Evolutionary conservation across 2,888 invertebrate genomes (phyloP), one percentile per base, ranked within the genome.

Genomic region (Fabriciana adippe): DNA sequence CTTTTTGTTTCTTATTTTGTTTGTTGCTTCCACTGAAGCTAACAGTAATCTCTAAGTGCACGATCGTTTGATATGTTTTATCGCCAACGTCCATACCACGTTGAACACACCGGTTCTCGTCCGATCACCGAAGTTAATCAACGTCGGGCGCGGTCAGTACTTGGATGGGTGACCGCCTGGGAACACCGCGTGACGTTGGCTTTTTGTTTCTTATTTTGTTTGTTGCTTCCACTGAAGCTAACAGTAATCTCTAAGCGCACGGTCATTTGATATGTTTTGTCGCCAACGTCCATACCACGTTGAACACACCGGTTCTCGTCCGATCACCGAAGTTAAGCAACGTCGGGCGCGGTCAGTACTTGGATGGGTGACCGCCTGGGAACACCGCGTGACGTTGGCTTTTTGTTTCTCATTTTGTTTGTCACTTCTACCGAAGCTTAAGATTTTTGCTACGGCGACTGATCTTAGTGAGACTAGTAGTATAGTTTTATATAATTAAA

Each of bases 111-210:
- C 47, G 57, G 57, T 57, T 47, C 82, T 81, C 82, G 80, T 81
- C 81, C 80, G 82, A 82, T 81, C 81, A 81, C 81, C 81, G 81
- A 81, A 81, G 78, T 81, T 79, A 81, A 81, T 79, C 79, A 82
- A 79, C 79, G 77, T 81, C 79, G 81, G 82, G 82, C 79, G 79
- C 75, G 77, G 78, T 80, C 76, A 81, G 80, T 81, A 79, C 83
- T 82, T 84, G 82, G 84, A 84, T 83, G 82, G 82, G 82, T 82
- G 81, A 83, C 81, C 83, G 81, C 82, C 80, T 83, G 81, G 83
- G 81, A 81, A 82, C 81, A 82, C 82, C 79, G 74, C 80, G 82
- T 82, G 79, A 74, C 76, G 83, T 84, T 82, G 81, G 79, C 81
- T 77, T 80, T 79, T 18, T 18, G n/a, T n/a, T n/a, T n/a, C n/a